These are phyloP conservation scores for Barbus barbus DNA, from an alignment of 2,113 vertebrate species.

Conservation along the genomic window DNA sequence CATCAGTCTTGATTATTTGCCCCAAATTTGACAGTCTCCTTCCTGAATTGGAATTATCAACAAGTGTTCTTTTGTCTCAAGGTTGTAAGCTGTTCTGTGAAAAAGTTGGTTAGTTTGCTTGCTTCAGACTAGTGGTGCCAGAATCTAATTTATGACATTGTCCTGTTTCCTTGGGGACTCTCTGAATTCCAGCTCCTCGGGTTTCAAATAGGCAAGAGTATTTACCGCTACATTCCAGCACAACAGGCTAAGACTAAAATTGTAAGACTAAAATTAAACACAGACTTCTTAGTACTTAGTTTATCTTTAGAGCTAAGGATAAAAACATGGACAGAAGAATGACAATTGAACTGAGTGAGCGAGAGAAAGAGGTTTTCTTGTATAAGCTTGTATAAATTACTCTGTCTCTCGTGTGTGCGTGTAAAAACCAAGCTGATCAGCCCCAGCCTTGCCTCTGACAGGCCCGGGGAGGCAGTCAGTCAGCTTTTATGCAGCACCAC, in stretches of 20 bases:
- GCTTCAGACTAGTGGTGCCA: too few species aligned
- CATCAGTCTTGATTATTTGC: too few species aligned
- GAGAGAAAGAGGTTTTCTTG: neutral
- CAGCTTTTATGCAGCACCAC: conserved; percentile 45
- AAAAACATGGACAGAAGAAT: neutral
- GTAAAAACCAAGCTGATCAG: conserved; percentile 31
- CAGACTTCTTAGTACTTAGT: neutral
- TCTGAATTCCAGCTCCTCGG: too few species aligned
- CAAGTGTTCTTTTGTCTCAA: too few species aligned
- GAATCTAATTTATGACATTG: too few species aligned
- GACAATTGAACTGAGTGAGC: neutral
- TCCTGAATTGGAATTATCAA: too few species aligned
- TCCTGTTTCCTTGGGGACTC: too few species aligned
- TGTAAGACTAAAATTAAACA: neutral
- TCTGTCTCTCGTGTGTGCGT: neutral
- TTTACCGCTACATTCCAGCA: too few species aligned
- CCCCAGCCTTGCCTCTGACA: conserved; percentile 38
- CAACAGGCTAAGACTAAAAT: neutral
- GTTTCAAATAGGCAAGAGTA: too few species aligned
- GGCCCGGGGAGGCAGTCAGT: conserved; percentile 38
- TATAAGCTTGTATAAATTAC: neutral
- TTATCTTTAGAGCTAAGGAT: neutral
- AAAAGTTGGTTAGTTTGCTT: too few species aligned
- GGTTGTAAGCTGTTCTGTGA: too few species aligned
- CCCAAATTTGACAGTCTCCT: too few species aligned